A percentile compares a stretch with the other conserved stretches of the same genome.
These are phyloP conservation scores for Xerus rutilus DNA, from an alignment of 2,797 vertebrate species.

Conservation along the genomic window DNA sequence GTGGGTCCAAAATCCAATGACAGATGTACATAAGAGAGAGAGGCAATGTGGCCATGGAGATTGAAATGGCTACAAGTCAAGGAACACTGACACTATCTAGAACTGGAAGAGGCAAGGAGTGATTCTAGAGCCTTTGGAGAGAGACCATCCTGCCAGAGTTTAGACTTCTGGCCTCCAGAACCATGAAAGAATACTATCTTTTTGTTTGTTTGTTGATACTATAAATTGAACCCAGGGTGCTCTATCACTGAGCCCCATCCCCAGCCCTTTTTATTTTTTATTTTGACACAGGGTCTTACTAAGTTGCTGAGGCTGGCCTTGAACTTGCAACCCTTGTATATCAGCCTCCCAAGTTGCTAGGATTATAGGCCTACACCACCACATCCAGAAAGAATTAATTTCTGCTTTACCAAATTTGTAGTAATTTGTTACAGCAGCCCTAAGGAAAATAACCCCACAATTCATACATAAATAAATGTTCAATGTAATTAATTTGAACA, in stretches of 20 bases:
- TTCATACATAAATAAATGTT: not conserved
- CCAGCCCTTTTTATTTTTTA: too few species aligned
- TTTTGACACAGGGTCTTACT: too few species aligned
- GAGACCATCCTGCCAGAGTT: not conserved
- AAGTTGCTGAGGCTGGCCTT: too few species aligned
- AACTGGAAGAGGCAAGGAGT: not conserved
- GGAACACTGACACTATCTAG: not conserved
- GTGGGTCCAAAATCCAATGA: not conserved
- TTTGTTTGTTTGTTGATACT: too few species aligned
- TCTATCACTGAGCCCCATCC: too few species aligned
- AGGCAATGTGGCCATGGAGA: not conserved
- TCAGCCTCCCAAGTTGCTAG: too few species aligned
- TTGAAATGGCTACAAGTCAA: not conserved
- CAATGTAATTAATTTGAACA: constrained; percentile 30
- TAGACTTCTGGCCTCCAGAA: not conserved
- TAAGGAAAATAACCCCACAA: constrained; percentile 37
- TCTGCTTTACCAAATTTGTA: not conserved
- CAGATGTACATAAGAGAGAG: not conserved
- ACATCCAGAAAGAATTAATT: not conserved
- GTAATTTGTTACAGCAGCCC: not conserved
- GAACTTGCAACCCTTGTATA: too few species aligned
- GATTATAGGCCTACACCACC: too few species aligned
- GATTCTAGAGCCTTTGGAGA: not conserved
- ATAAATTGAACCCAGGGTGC: too few species aligned
- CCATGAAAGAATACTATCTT: not conserved